phyloP scores from a whole-genome alignment of 2,113 vertebrate genomes.

The Scalopus aquaticus region DNA sequence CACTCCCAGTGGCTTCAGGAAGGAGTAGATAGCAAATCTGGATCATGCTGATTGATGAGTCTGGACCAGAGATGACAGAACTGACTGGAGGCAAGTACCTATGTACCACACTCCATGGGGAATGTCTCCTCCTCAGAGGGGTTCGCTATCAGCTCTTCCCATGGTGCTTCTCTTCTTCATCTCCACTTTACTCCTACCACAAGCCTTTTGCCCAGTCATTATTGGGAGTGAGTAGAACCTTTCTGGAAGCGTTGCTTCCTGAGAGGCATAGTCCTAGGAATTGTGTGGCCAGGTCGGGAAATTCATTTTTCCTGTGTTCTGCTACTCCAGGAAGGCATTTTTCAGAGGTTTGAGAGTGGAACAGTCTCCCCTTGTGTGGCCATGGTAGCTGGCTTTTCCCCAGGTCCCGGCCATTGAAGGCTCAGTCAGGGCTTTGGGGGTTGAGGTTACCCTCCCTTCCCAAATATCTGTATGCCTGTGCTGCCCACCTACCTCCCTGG shows the following conservation, averaged over 20 bases:
- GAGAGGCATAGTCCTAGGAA: constrained; percentile 53
- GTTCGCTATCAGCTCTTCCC: neutral
- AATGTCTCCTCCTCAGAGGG: neutral
- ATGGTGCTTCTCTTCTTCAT: neutral
- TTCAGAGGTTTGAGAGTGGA: constrained; percentile 41
- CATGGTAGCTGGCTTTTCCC: neutral
- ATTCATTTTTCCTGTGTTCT: constrained; percentile 55
- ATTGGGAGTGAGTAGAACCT: neutral
- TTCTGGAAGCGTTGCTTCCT: constrained; percentile 59
- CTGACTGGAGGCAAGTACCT: neutral
- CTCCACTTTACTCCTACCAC: neutral
- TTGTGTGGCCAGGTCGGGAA: constrained; percentile 28
- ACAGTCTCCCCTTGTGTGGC: neutral
- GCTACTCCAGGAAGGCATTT: constrained; percentile 58
- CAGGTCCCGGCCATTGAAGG: neutral
- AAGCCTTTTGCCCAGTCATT: no score
- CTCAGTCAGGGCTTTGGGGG: neutral
- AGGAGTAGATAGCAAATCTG: neutral
- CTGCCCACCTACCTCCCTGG: neutral
- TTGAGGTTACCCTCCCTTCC: neutral
- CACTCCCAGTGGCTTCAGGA: neutral
- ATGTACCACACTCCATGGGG: neutral
- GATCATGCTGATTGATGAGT: neutral
- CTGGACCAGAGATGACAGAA: neutral
- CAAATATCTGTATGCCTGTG: neutral